phyloP scores from a whole-genome alignment of 2,113 vertebrate species.

The Toxotes jaculatrix region DNA sequence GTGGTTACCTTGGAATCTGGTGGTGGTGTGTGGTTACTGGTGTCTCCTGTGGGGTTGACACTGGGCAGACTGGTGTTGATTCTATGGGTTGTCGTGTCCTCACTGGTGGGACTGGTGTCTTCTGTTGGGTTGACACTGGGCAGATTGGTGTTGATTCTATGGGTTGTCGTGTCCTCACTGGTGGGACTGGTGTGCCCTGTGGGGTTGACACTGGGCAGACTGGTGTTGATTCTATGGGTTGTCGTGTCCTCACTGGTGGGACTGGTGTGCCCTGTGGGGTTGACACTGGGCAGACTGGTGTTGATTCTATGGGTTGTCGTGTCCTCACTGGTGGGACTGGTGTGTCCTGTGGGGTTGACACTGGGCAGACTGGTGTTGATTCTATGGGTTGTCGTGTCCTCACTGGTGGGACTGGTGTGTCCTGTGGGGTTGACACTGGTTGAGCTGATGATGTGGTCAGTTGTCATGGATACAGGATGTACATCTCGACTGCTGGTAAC shows the following conservation, averaged over 20 bases:
- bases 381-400: background rate
- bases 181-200: background rate
- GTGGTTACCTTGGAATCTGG: no score
- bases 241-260: no score
- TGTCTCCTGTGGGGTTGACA: background rate
- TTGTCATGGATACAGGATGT: background rate
- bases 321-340: no score
- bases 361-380: background rate
- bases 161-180: no score
- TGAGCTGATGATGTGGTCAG: background rate
- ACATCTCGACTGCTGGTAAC: background rate
- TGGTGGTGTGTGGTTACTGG: background rate
- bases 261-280: no score
- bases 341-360: background rate
- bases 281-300: no score
- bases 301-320: no score
- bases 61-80: background rate
- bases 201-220: background rate
- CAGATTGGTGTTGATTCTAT: no score
- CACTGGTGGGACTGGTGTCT: background rate
- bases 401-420: background rate
- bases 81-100: background rate
- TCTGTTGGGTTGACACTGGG: background rate
- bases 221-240: no score
- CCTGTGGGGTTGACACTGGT: background rate